Conservation (phyloP, 2,113 vertebrate species). For the Chiloscyllium plagiosum region DNA sequence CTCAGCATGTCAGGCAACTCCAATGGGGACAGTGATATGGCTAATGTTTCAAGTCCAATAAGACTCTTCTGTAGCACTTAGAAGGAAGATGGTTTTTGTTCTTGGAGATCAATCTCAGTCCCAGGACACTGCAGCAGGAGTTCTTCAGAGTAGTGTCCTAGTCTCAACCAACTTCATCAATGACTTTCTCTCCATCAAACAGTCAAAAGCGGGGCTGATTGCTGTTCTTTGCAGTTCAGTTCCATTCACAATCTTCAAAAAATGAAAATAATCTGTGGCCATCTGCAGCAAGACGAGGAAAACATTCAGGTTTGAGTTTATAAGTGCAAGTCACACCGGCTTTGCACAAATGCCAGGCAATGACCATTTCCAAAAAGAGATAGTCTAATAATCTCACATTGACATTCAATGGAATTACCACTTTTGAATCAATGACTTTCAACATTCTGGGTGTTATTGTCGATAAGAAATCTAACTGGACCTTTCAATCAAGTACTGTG, state of each 20-base stretch:
- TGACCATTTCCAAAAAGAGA: neutral
- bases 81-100: neutral
- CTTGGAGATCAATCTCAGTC: neutral
- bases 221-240: neutral
- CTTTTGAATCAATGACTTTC: neutral
- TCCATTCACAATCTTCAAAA: neutral
- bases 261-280: neutral
- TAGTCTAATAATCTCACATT: neutral
- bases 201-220: neutral
- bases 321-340: neutral
- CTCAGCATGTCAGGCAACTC: too few species aligned
- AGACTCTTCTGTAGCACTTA: neutral
- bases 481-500: too few species aligned
- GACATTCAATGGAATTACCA: neutral
- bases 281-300: neutral
- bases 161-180: neutral
- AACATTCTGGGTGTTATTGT: neutral
- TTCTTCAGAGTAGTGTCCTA: neutral
- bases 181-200: neutral
- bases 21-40: too few species aligned
- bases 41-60: too few species aligned
- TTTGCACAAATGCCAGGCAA: neutral
- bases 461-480: neutral
- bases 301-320: neutral
- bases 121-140: neutral